A percentile compares a stretch with the other conserved stretches of the same genome.
phyloP scores from a whole-genome alignment of 2,113 vertebrate genomes.

The Pantherophis guttatus region DNA sequence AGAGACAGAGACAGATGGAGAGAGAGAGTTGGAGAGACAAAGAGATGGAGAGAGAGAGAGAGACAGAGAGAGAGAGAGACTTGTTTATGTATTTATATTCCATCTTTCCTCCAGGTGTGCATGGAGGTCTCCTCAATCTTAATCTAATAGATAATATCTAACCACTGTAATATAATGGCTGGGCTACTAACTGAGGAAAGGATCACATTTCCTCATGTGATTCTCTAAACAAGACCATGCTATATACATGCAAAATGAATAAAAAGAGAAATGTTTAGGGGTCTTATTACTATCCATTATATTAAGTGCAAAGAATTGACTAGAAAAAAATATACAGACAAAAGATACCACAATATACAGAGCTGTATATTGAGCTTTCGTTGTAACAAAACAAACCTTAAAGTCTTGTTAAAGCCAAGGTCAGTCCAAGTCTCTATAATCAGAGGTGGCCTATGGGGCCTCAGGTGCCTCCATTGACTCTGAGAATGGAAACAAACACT shows the following conservation, averaged over 20 bases:
- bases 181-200: background rate
- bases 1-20: no score
- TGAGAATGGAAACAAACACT: conserved; percentile 56
- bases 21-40: no score
- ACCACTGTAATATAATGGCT: background rate
- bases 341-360: conserved; percentile 11
- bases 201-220: background rate
- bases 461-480: conserved; percentile 59
- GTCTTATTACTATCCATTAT: background rate
- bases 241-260: background rate
- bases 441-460: conserved; percentile 54
- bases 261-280: background rate
- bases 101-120: background rate
- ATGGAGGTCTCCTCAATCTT: background rate
- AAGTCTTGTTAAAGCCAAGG: conserved; percentile 38
- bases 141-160: background rate
- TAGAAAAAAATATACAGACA: background rate
- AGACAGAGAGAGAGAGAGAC: background rate
- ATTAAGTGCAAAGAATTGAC: background rate
- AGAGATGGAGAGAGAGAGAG: no score
- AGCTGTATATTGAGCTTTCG: background rate
- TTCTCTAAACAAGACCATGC: background rate
- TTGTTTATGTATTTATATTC: background rate
- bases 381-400: conserved; percentile 32
- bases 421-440: conserved; percentile 48